These are phyloP conservation scores for Cavia aperea DNA, from an alignment of 2,113 vertebrate genomes.

Conservation along the genomic window DNA sequence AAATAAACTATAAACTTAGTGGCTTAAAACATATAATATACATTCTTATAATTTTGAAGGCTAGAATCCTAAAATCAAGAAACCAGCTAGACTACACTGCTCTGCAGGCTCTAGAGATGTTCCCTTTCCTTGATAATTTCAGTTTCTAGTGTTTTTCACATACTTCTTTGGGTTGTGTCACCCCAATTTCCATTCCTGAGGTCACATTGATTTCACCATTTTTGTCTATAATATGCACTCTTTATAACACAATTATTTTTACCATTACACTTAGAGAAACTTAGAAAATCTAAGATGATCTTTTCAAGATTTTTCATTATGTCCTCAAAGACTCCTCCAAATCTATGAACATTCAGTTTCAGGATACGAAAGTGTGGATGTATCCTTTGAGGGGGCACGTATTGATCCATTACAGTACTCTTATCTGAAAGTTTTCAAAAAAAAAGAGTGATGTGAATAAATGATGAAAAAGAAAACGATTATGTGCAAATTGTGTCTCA, in stretches of 20 bases:
- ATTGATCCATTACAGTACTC: neutral
- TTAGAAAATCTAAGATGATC: neutral
- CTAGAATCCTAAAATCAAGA: neutral
- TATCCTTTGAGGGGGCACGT: neutral
- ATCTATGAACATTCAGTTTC: neutral
- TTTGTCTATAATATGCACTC: neutral
- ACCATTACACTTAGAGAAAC: neutral
- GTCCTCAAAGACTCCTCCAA: neutral
- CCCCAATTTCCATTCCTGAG: neutral
- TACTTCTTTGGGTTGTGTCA: neutral
- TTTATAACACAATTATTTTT: neutral
- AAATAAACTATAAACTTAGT: neutral
- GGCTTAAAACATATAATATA: neutral
- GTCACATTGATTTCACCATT: neutral
- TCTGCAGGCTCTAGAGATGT: accelerated
- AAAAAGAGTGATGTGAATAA: neutral
- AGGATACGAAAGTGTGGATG: neutral
- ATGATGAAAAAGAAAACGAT: neutral
- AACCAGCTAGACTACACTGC: neutral
- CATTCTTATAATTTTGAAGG: neutral
- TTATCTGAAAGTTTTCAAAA: neutral
- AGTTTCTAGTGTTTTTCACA: neutral
- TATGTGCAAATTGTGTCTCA: neutral
- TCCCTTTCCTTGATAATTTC: neutral
- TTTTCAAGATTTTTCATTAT: neutral